Base-by-base conservation (phyloP, 2,797 vertebrate species). In the Melanotaenia boesemani region DNA sequence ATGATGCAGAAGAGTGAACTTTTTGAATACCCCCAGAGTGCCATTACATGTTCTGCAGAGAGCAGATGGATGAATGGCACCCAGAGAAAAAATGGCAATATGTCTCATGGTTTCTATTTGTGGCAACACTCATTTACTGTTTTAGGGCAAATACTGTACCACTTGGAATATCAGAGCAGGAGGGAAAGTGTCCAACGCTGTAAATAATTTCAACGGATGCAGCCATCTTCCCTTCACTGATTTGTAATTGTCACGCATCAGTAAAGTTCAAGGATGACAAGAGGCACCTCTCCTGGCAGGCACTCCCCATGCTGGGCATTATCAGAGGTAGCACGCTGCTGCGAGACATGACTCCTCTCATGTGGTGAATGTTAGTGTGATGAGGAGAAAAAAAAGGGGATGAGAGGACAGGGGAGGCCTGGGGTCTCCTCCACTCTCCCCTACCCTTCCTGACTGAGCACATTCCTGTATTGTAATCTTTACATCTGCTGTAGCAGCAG, bases 61-160 rank as follows among this genome's bases (percentile, higher is more conserved):
- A 90, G 83, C 86, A 91, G 77, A 88, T 86, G 86, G 86, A 90
- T 89, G 79, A 84, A 86, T 79, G 85, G 86, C 85, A 92, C 72
- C 55, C 77, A 87, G 78, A 87, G 75, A 86, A 81, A 87, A 72
- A 88, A 89, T 74, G 73, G 70, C 80, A 83, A 86, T 80, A 70
- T 73, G 78, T 87, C 79, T 84, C 64, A 37, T 57, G 73, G 63
- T 64, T 88, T 84, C 86, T 90, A 87, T 90, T 91, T 88, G 70
- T 81, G 48, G 62, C 69, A 18, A 56, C 63, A 52, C 3, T 63
- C 60, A 85, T 55, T 81, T 74, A 77, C 78, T 84, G 87, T 89
- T 89, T 89, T 83, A 79, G 84, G 90, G 82, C 84, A 89, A 87
- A 89, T 60, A 72, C 48, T 72, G 62, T 81, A 82, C 63, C 59